These are phyloP conservation scores for Actinia tenebrosa DNA, from an alignment of 64 coral and sea anemone genomes.

Conservation along the genomic window DNA sequence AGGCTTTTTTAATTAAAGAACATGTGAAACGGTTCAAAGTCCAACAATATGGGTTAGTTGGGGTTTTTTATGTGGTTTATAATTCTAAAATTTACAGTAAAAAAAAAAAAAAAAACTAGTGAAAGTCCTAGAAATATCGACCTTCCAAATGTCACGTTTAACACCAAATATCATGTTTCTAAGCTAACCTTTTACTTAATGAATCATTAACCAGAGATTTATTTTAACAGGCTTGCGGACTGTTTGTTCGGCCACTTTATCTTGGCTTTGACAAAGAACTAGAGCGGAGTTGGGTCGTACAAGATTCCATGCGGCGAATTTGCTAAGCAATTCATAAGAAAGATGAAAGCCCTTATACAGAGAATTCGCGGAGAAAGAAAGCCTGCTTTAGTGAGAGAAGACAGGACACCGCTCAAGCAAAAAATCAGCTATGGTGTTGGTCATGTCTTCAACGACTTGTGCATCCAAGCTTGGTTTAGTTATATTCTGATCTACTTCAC, in stretches of 20 bases:
- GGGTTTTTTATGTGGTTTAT: not conserved
- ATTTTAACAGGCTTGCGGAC: not conserved
- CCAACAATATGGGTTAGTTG: not conserved
- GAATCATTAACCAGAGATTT: not conserved
- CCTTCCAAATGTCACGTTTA: not conserved
- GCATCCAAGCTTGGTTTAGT: slow-evolving; percentile 94
- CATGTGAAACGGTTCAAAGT: not conserved
- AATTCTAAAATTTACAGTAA: no score
- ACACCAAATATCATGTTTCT: no score
- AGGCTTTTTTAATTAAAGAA: not conserved
- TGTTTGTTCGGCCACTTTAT: not conserved
- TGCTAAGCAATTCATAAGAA: not conserved
- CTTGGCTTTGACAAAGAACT: not conserved
- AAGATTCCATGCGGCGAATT: not conserved
- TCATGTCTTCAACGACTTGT: slow-evolving; percentile 90
- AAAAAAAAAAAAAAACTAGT: not conserved
- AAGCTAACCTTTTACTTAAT: not conserved
- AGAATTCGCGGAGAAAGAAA: slow-evolving; percentile 19
- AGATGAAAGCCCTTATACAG: slow-evolving; percentile 11
- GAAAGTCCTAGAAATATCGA: not conserved
- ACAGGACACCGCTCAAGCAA: slow-evolving; percentile 78
- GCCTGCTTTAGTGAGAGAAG: slow-evolving; percentile 35
- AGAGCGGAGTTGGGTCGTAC: not conserved
- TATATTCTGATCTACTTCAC: slow-evolving; percentile 83
- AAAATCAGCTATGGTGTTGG: slow-evolving; percentile 78